Base-by-base conservation (phyloP, 2,888 invertebrate species). In the Rhagonycha fulva region DNA sequence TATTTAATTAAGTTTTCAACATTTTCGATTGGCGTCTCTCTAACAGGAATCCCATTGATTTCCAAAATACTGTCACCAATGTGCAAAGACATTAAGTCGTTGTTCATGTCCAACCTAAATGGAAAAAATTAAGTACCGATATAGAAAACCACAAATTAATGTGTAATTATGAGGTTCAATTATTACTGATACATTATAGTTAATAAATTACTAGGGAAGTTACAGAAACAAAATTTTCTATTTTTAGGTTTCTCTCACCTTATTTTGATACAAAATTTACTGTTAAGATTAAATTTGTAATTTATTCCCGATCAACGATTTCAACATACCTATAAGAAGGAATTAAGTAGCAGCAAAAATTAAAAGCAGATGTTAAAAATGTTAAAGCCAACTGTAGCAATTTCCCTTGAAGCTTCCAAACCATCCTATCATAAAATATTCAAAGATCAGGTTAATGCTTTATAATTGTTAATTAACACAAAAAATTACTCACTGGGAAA, bases 41-140 rank as follows among this genome's bases (percentile, higher is more conserved):
- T 93, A 0, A 97, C 94, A 0, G 96, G 95, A 0, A 95, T 93
- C 3, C 98, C 97, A 89, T 98, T 97, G 69, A 98, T 96, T 90
- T 98, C 98, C 79, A 98, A 89, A 80, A 98, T 96, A 84, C 94
- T 91, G 88, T 98, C 98, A n/a, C 98, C 98, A 82, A 97, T 94
- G 86, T 95, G 96, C 72, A 97, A 89, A 9, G 95, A 93, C 90
- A 96, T 93, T 75, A 96, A 89, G 80, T 95, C 95, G 82, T 93
- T 93, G 82, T 94, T 94, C 75, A 95, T 92, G 84, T 95, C 96
- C 83, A 96, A 91, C 87, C 96, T 96, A 88, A 47, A 47, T 47
- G 7, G 47, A 47, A 47, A 47, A 47, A n/a, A n/a, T 47, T n/a
- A n/a, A n/a, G n/a, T n/a, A 47, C n/a, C 1, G n/a, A n/a, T n/a